A percentile compares a stretch with the other conserved stretches of the same genome.
These are phyloP conservation scores for Nasonia longicornis DNA, from an alignment of 1,140 invertebrate genomes.

Conservation along the genomic window DNA sequence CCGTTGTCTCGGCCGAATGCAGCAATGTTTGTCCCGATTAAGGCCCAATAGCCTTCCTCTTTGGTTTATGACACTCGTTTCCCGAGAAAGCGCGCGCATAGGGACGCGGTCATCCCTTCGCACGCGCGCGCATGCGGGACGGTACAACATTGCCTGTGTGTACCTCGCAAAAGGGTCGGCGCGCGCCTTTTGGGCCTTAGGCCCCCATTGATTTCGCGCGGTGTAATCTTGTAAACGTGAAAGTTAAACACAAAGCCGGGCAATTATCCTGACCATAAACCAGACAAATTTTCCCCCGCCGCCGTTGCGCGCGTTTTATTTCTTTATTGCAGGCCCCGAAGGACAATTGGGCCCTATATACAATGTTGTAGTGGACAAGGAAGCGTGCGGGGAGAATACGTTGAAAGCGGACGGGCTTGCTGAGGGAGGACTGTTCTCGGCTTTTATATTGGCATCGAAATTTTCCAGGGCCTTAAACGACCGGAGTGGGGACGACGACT, in stretches of 20 bases:
- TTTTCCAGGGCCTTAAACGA: background rate
- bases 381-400: background rate
- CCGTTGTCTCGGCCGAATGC: background rate
- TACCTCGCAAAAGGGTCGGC: background rate
- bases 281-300: constrained; percentile 10
- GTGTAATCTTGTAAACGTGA: constrained; percentile 31
- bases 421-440: background rate
- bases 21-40: background rate
- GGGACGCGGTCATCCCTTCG: background rate
- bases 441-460: background rate
- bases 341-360: background rate
- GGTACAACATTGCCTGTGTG: background rate
- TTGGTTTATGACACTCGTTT: background rate
- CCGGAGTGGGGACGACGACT: background rate
- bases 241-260: constrained; percentile 37
- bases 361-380: background rate
- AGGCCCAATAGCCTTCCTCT: background rate
- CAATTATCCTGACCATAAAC: constrained; percentile 42
- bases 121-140: background rate
- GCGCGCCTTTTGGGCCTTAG: background rate
- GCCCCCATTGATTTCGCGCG: constrained; percentile 7
- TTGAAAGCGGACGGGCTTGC: background rate
- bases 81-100: background rate
- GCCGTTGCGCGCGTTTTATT: background rate
- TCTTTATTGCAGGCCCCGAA: constrained; percentile 20